Percentiles rank a stretch among this genome's conserved stretches.
phyloP scores from a whole-genome alignment of 2,888 invertebrate genomes.

The Heliconius hortense region DNA sequence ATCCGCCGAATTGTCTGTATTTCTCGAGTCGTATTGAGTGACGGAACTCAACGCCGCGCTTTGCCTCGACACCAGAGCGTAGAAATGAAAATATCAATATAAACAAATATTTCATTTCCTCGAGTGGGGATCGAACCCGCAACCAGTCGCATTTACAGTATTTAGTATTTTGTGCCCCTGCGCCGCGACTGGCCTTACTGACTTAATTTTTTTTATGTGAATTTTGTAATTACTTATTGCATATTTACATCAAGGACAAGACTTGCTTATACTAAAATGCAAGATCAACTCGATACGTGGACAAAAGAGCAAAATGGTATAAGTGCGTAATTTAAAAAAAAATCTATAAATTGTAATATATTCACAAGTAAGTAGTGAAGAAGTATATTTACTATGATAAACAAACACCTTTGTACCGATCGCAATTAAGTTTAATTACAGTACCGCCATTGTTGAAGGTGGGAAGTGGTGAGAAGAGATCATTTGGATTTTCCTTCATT shows the following conservation, averaged over 20 bases:
- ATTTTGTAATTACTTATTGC: too few species aligned
- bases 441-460: conserved; percentile 15
- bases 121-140: too few species aligned
- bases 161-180: too few species aligned
- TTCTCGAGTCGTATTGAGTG: not conserved
- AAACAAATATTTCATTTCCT: not conserved
- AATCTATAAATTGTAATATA: not conserved
- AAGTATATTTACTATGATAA: not conserved
- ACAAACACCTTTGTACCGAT: not conserved
- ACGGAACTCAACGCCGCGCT: not conserved
- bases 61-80: not conserved
- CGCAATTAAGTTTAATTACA: conserved; percentile 5
- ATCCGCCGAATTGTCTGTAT: not conserved
- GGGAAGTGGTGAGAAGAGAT: conserved; percentile 11
- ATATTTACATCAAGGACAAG: too few species aligned
- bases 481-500: conserved; percentile 15
- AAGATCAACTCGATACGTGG: too few species aligned
- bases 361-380: not conserved
- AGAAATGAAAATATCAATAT: not conserved
- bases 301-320: not conserved
- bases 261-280: too few species aligned
- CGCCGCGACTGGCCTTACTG: too few species aligned
- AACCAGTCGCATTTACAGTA: too few species aligned
- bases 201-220: too few species aligned
- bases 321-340: not conserved